These are phyloP conservation scores for Drosophila mayaguana DNA, from an alignment of 2,888 invertebrate genomes.

Conservation along the genomic window DNA sequence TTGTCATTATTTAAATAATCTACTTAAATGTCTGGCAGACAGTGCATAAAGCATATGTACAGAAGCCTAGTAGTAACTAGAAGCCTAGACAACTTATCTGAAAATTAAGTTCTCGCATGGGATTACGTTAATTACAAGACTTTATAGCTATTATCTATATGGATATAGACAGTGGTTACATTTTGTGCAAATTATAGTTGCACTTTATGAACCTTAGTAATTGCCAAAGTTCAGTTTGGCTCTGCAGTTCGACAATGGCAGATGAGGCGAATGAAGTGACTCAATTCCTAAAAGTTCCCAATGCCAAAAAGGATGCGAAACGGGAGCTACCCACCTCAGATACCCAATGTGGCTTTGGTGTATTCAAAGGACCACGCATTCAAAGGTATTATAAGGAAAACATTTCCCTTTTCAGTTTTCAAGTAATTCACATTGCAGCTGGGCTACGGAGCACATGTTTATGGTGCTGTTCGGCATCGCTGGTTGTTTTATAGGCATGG, in stretches of 20 bases:
- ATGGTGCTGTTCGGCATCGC: conserved; percentile 88
- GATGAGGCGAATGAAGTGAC: conserved; percentile 30
- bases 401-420: background rate
- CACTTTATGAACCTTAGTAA: background rate
- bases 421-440: conserved; percentile 57
- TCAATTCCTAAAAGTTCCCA: conserved; percentile 21
- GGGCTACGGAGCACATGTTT: conserved; percentile 83
- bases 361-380: conserved; percentile 86
- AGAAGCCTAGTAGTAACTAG: conserved; percentile 1
- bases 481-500: conserved; percentile 89
- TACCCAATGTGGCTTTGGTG: conserved; percentile 88
- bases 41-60: conserved; percentile 15
- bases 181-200: background rate
- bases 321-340: conserved; percentile 67
- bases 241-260: conserved; percentile 34
- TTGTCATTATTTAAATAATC: conserved; percentile 43
- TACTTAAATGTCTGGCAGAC: conserved; percentile 24
- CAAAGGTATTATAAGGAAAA: conserved; percentile 86
- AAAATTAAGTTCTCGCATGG: conserved; percentile 13
- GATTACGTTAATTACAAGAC: conserved; percentile 13
- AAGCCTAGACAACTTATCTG: conserved; percentile 35
- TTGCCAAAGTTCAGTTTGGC: conserved; percentile 39
- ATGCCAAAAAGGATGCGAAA: conserved; percentile 4
- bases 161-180: conserved; percentile 17
- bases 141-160: conserved; percentile 16